A percentile compares a stretch with the other conserved stretches of the same genome.
Evolutionary conservation across 1,140 invertebrate species (phyloP).

Genomic region (Musca domestica): DNA sequence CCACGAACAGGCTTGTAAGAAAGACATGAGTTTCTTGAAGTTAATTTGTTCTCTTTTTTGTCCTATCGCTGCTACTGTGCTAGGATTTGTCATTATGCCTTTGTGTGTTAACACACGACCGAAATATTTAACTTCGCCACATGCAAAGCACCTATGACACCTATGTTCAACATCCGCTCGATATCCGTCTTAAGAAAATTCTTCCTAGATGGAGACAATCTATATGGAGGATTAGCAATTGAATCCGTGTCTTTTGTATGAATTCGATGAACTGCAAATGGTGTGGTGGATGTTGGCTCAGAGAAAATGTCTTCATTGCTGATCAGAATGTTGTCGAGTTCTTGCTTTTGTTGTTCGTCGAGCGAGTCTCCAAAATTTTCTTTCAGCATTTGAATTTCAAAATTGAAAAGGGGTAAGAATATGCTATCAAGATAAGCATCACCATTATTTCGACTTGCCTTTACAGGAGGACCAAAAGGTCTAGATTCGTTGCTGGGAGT

Average conservation of each 20-base stretch:
- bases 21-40: conserved; percentile 27
- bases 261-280: conserved; percentile 7
- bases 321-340: too few relatives aligned
- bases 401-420: too few relatives aligned
- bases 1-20: conserved; percentile 31
- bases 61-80: conserved; percentile 16
- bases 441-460: too few relatives aligned
- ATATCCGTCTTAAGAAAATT: conserved; percentile 27
- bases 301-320: too few relatives aligned
- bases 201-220: conserved; percentile 23
- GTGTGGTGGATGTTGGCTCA: neutral
- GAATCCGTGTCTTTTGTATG: conserved; percentile 21
- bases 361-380: too few relatives aligned
- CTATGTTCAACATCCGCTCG: conserved; percentile 40
- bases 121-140: conserved; percentile 20
- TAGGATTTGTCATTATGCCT: conserved; percentile 29
- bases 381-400: too few relatives aligned
- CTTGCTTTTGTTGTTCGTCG: too few relatives aligned
- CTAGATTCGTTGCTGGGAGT: too few relatives aligned
- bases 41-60: neutral
- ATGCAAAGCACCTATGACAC: conserved; percentile 39
- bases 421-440: too few relatives aligned
- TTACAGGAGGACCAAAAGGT: too few relatives aligned
- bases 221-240: conserved; percentile 30
- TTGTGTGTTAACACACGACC: conserved; percentile 27